Percentiles rank a stretch among this genome's conserved stretches.
Evolutionary conservation across 2,888 invertebrate species (phyloP).

Genomic region (Acrobasis consociella): DNA sequence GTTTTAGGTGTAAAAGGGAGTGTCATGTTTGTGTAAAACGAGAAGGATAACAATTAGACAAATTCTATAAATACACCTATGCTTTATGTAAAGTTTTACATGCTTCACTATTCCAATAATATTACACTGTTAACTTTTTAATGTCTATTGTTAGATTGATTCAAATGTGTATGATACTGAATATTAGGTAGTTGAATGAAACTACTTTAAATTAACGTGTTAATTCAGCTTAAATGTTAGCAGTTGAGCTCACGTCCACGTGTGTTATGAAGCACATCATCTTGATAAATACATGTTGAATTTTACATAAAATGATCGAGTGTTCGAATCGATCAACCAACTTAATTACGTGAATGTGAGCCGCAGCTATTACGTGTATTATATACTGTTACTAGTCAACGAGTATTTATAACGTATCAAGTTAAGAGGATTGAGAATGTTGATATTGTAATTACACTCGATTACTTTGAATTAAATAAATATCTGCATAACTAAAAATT

Average conservation of each 20-base stretch:
- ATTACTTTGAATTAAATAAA: conserved; percentile 76
- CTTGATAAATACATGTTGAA: conserved; percentile 8
- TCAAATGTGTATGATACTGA: conserved; percentile 45
- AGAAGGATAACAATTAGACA: conserved; percentile 24
- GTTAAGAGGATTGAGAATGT: conserved; percentile 52
- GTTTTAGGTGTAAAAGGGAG: conserved; percentile 29
- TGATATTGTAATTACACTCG: conserved; percentile 73
- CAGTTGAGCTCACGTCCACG: conserved; percentile 14
- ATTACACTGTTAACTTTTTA: conserved; percentile 43
- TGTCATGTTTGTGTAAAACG: conserved; percentile 22
- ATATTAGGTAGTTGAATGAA: conserved; percentile 29
- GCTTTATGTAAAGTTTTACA: conserved; percentile 30
- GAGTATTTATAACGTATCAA: conserved; percentile 74
- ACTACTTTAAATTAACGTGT: conserved; percentile 16
- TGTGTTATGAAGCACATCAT: neutral
- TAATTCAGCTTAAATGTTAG: conserved; percentile 19
- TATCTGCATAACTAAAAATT: conserved; percentile 63
- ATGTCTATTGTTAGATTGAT: conserved; percentile 36
- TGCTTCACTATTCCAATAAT: conserved; percentile 40
- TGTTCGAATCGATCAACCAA: neutral
- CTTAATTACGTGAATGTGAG: conserved; percentile 14
- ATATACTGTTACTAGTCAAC: conserved; percentile 69
- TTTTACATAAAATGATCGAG: neutral
- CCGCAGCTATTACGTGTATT: conserved; percentile 47
- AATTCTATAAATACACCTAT: conserved; percentile 32